phyloP scores from a whole-genome alignment of 2,797 vertebrate genomes.

The Xenops minutus region DNA sequence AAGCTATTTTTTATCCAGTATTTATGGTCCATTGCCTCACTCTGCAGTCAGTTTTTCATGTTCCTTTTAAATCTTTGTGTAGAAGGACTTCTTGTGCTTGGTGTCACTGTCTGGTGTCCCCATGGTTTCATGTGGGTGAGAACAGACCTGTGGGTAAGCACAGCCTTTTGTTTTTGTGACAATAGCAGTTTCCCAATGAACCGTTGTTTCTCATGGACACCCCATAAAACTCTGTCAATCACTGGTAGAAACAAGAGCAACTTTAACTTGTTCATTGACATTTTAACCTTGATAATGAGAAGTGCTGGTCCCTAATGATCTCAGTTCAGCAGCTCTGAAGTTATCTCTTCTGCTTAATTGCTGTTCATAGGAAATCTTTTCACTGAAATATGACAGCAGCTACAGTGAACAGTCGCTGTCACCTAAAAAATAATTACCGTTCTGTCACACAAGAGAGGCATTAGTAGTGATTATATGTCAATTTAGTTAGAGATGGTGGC shows the following conservation, averaged over 20 bases:
- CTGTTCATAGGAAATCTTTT: not conserved
- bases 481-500: not conserved
- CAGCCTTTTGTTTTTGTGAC: not conserved
- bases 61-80: not conserved
- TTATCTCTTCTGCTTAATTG: not conserved
- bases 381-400: not conserved
- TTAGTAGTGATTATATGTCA: not conserved
- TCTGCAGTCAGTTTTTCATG: not conserved
- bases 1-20: not conserved
- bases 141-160: not conserved
- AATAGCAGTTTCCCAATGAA: not conserved
- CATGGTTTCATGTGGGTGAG: fast-evolving
- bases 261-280: not conserved
- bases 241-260: not conserved
- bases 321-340: not conserved
- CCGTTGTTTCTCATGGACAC: not conserved
- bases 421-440: not conserved
- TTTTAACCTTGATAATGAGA: not conserved
- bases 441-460: not conserved
- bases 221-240: fast-evolving
- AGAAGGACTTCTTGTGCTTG: not conserved
- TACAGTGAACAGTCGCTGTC: not conserved
- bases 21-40: not conserved
- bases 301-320: not conserved
- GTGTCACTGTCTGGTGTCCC: not conserved